Evolutionary conservation across 64 coral and sea anemone genomes (phyloP), one percentile per base, ranked within the genome.

Genomic region (Porites australiensis): DNA sequence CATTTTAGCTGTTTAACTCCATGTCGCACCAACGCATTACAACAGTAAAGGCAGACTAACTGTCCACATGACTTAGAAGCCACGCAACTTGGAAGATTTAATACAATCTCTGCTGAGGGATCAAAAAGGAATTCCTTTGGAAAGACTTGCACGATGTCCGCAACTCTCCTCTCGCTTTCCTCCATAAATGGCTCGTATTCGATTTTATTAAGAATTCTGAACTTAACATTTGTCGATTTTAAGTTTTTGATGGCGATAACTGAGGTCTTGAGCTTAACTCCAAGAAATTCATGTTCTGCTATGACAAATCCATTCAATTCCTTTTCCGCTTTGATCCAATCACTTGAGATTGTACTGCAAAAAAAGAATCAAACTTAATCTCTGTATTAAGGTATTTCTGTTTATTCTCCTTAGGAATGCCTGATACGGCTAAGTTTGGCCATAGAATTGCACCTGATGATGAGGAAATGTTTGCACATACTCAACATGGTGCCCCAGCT

Each of bases 131-230:
- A 84, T 22, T 94, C 92, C 74, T 87, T 88, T 43, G 95, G 95
- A 65, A 75, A 98, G 2, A 98, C 13, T 76, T 98, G 95, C 51
- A 98, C 82, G 64, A 94, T 91, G 52, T 98, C 88, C 13, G 75
- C 79, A 53, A 98, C 86, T 88, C 95, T 93, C 37, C 74, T 83
- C n/a, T 98, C 95, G 12, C 88, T 91, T 55, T 88, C 95, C 14
- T 91, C 95, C 59, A 98, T 60, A 83, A 83, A 90, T 48, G 95
- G 95, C 59, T 98, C 95, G 64, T 88, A 91, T 70, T 80, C 75
- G 15, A 78, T 22, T 49, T 91, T 94, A 70, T 98, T 98, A 21
- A 82, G 71, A 60, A 91, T 77, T 46, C 92, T 79, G 21, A 94
- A 77, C 20, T 86, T 93, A 2, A 93, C 22, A 70, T 46, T 82